Evolutionary conservation across 2,888 invertebrate species (phyloP), one percentile per base, ranked within the genome.

Genomic region (Drosophila falleni): DNA sequence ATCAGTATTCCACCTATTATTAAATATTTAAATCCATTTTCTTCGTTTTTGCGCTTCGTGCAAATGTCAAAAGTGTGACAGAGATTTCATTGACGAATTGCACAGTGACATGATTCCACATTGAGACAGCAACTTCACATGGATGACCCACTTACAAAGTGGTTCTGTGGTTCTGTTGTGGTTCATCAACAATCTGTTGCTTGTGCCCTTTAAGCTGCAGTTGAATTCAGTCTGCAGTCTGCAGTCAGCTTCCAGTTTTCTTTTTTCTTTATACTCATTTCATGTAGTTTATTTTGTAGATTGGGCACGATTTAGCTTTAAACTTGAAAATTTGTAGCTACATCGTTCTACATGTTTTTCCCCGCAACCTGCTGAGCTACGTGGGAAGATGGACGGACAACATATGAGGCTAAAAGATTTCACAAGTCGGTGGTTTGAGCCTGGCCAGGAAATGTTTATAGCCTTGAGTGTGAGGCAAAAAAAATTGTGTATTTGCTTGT

Each of bases 61-160:
- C 73, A 80, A 81, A 78, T 80, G 83, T 71, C 87, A 78, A 76
- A 87, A 80, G 74, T 81, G 77, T 80, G 87, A 76, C 87, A 82
- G 65, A 68, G 64, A 65, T 71, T 80, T 69, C 59, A 63, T 47
- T 71, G 71, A 73, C 64, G 74, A 76, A 80, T 68, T 70, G 75
- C 60, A 63, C 55, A 41, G 70, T 63, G 76, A 60, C 79, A 74
- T 78, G 79, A 77, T 56, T 69, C 39, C 29, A 13, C 23, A 54
- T 11, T 23, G 8, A 50, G 44, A 42, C 51, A 54, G 41, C 23
- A 51, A 15, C 55, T 35, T 59, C 64, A 63, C 37, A 26, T 73
- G 69, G 23, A 15, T 78, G 76, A 76, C 76, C 78, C 59, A 78
- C 74, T 76, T 74, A 37, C 44, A 55, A 59, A 55, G 59, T 63